Evolutionary conservation across 2,113 vertebrate species (phyloP).

Genomic region (Scomber japonicus): DNA sequence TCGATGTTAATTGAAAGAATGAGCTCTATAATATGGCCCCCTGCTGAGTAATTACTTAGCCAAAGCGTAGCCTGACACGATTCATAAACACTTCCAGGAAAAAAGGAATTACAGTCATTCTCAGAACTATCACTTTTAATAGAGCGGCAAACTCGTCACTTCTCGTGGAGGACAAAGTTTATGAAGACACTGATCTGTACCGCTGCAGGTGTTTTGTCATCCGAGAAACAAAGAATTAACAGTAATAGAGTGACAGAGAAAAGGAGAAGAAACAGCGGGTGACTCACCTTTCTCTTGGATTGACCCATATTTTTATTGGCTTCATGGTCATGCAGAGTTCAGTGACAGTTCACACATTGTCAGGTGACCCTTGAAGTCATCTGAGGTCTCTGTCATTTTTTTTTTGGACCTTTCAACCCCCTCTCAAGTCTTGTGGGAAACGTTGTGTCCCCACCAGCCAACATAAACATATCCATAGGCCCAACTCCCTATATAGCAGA

Average conservation of each 20-base stretch:
- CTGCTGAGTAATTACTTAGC: constrained; percentile 69
- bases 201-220: constrained; percentile 18
- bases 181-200: constrained; percentile 44
- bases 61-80: constrained; percentile 41
- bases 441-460: constrained; percentile 6
- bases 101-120: constrained; percentile 48
- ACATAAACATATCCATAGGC: not conserved
- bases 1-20: constrained; percentile 77
- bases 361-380: constrained; percentile 56
- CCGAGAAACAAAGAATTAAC: constrained; percentile 16
- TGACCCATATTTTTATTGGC: constrained; percentile 23
- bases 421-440: constrained; percentile 20
- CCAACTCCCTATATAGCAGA: not conserved
- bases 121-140: constrained; percentile 57
- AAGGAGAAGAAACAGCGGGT: not conserved
- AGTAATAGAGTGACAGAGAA: not conserved
- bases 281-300: constrained; percentile 1
- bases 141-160: constrained; percentile 31
- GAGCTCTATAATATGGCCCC: constrained; percentile 68
- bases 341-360: constrained; percentile 18
- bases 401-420: not conserved
- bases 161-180: constrained; percentile 13
- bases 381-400: constrained; percentile 24
- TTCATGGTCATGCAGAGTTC: constrained; percentile 56
- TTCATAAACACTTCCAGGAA: constrained; percentile 75